phyloP scores from a whole-genome alignment of 2,113 vertebrate genomes.

The Lophius piscatorius region DNA sequence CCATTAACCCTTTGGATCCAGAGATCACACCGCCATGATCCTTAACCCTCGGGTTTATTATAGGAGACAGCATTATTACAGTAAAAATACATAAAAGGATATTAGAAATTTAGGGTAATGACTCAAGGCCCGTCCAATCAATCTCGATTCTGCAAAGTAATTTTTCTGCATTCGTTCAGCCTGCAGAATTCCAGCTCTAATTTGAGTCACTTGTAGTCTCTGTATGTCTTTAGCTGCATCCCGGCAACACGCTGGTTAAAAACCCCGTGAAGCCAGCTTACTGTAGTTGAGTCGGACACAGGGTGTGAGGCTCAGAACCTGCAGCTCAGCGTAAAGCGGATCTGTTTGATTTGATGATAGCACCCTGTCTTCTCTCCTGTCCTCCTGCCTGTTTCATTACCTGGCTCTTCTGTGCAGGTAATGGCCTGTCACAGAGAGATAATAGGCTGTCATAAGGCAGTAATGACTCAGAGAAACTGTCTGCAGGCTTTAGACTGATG shows the following conservation, averaged over 20 bases:
- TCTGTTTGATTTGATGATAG: conserved; percentile 71
- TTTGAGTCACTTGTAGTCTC: background rate
- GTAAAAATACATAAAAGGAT: no score
- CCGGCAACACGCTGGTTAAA: no score
- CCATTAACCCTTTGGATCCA: no score
- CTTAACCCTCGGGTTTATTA: no score
- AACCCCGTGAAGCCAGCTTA: no score
- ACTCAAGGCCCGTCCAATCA: background rate
- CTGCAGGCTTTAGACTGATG: conserved; percentile 48
- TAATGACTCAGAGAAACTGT: conserved; percentile 65
- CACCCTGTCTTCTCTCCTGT: conserved; percentile 55
- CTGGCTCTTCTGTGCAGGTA: conserved; percentile 65
- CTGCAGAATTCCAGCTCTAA: conserved; percentile 1
- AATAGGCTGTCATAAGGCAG: conserved; percentile 68
- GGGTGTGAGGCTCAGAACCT: background rate
- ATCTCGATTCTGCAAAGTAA: no score
- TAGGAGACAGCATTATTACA: no score
- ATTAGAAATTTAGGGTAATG: no score
- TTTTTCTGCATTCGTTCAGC: background rate
- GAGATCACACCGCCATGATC: no score
- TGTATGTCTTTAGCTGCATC: no score
- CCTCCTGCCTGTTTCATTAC: conserved; percentile 69
- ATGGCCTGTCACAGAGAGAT: conserved; percentile 72
- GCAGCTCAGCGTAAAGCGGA: conserved; percentile 36
- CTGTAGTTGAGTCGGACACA: no score